Percentiles rank a stretch among this genome's conserved stretches.
Evolutionary conservation across 2,113 vertebrate species (phyloP).

Genomic region (Sylvilagus bachmani): DNA sequence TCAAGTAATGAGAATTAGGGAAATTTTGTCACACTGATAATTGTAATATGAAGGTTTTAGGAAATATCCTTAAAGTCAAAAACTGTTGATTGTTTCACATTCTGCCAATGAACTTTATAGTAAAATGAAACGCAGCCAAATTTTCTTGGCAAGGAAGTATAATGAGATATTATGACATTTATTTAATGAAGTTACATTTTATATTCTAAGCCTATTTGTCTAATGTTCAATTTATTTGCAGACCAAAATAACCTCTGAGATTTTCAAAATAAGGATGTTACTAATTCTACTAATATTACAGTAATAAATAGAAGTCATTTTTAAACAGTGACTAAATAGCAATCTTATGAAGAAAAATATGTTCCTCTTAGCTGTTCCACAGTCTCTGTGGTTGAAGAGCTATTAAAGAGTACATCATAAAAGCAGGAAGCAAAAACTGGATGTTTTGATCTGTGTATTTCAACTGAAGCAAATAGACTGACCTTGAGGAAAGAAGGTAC

Average conservation of each 20-base stretch:
- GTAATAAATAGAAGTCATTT: not conserved
- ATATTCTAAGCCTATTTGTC: not conserved
- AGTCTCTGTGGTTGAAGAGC: not conserved
- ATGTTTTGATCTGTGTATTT: constrained; percentile 11
- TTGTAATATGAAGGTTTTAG: constrained; percentile 49
- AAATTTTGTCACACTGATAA: constrained; percentile 55
- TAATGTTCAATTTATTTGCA: constrained; percentile 46
- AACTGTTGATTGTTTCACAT: constrained; percentile 50
- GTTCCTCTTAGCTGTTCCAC: not conserved
- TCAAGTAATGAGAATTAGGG: constrained; percentile 70
- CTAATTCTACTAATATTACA: not conserved
- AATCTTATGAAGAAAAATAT: not conserved
- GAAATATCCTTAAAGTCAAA: constrained; percentile 40
- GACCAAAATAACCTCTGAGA: constrained; percentile 2
- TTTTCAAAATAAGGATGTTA: constrained; percentile 60
- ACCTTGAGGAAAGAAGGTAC: not conserved
- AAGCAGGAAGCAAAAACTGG: not conserved
- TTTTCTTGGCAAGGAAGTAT: constrained; percentile 57
- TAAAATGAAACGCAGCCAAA: constrained; percentile 62
- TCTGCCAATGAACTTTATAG: constrained; percentile 53
- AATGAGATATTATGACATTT: constrained; percentile 36
- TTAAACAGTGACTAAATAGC: not conserved
- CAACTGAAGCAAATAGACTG: not conserved
- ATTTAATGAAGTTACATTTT: constrained; percentile 60
- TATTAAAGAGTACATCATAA: not conserved